Base-by-base conservation (phyloP, 2,888 invertebrate genomes). In the Sarcophaga subvicina region DNA sequence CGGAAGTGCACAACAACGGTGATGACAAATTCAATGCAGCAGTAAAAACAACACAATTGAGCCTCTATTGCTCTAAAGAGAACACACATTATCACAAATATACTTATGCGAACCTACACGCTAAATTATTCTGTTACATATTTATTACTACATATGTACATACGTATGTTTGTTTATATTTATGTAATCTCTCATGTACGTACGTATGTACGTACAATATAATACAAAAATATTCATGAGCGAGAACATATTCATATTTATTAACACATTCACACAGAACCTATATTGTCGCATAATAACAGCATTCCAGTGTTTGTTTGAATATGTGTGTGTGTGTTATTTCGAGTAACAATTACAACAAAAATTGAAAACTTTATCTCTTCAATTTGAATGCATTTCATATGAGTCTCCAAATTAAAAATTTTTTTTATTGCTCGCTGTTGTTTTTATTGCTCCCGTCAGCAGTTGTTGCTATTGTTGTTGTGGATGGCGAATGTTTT, bases 1-100 rank as follows among this genome's bases (percentile, higher is more conserved):
- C 82, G 86, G 86, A 86, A 82, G 86, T 82, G 80, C 82, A 45
- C 82, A 76, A 76, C 82, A 80, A 80, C 62, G 59, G 60, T 71
- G 79, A 54, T 83, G 86, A 86, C 86, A 86, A 82, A 86, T 79
- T 76, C 62, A 75, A 66, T 84, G 75, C 80, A 80, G 67, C 78
- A 37, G 62, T 72, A 71, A 60, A 10, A 37, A 70, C 64, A 75
- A 75, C 11, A 83, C 54, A 83, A 69, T 64, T 75, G 37, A 75
- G 45, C 67, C 67, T 81, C 10, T n/a, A 20, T 54, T 71, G 14
- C 14, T 27, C 20, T 60, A 49, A 47, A 20, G 45, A n/a, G 5
- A n/a, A 22, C 17, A 64, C 5, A 47, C 20, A 17, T 2, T 8
- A 2, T 0, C 10, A 37, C 37, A 10, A 8, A 37, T 25, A 2